These are phyloP conservation scores for Gari tellinella DNA, from an alignment of 2,888 invertebrate species.

Conservation along the genomic window DNA sequence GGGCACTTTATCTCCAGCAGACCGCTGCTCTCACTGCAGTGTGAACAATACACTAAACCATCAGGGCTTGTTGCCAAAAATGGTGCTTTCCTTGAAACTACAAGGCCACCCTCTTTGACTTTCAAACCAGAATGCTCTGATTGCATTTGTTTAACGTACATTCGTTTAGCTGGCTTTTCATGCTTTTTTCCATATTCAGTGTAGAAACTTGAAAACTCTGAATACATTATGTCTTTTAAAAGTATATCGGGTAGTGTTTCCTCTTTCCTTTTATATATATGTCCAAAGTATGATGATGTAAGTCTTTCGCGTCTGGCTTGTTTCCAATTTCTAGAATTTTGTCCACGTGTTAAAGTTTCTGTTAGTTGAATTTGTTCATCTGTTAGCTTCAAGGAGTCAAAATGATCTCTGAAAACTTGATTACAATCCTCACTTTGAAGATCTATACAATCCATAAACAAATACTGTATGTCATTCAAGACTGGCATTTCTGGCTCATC, in stretches of 20 bases:
- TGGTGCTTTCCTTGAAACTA: not conserved
- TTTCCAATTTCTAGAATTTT: not conserved
- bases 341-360: conserved; percentile 4
- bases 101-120: not conserved
- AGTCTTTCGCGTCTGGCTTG: not conserved
- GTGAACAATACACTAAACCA: not conserved
- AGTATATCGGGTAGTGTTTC: not conserved
- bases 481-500: not conserved
- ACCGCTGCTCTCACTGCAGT: not conserved
- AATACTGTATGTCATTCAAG: not conserved
- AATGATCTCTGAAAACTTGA: not conserved
- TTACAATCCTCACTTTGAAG: not conserved
- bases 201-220: not conserved
- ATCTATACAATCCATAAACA: not conserved
- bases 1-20: conserved; percentile 5
- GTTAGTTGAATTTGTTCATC: not conserved
- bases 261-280: not conserved
- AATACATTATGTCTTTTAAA: not conserved
- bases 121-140: not conserved
- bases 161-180: not conserved
- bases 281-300: not conserved
- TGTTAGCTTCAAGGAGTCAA: not conserved
- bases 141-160: not conserved
- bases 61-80: not conserved
- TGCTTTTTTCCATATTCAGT: not conserved